Evolutionary conservation across 2,113 vertebrate species (phyloP).

Genomic region (Sapayoa aenigma): DNA sequence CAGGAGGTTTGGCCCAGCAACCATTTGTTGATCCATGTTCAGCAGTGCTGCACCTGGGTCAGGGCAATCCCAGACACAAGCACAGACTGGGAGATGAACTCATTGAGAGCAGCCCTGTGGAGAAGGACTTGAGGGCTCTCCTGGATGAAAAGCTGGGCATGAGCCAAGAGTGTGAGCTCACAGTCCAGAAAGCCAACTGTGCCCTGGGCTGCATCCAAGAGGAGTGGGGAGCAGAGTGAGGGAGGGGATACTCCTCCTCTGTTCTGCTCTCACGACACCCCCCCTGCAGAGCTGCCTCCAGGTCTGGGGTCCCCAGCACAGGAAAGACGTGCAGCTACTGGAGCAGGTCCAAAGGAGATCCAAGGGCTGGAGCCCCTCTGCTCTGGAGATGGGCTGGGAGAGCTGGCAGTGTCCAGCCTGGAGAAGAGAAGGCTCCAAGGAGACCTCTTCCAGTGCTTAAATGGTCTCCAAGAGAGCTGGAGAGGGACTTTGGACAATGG

Average conservation of each 20-base stretch:
- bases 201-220: no score
- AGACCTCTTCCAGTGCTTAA: rapidly evolving
- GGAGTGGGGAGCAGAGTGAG: not conserved
- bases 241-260: not conserved
- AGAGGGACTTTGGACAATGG: not conserved
- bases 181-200: not conserved
- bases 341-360: not conserved
- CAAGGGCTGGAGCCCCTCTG: not conserved
- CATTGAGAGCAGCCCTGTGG: not conserved
- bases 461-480: not conserved
- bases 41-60: not conserved
- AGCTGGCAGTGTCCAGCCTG: not conserved
- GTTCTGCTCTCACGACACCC: not conserved
- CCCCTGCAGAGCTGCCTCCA: not conserved
- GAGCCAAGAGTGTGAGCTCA: not conserved
- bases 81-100: not conserved
- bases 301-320: not conserved
- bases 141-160: not conserved
- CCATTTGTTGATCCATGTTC: not conserved
- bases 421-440: not conserved
- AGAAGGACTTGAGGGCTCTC: not conserved
- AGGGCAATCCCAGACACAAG: not conserved
- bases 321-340: not conserved
- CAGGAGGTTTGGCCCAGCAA: not conserved
- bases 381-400: not conserved